Percentiles rank a stretch among this genome's conserved stretches.
These are phyloP conservation scores for Bostrychus sinensis DNA, from an alignment of 2,113 vertebrate species.

Conservation along the genomic window DNA sequence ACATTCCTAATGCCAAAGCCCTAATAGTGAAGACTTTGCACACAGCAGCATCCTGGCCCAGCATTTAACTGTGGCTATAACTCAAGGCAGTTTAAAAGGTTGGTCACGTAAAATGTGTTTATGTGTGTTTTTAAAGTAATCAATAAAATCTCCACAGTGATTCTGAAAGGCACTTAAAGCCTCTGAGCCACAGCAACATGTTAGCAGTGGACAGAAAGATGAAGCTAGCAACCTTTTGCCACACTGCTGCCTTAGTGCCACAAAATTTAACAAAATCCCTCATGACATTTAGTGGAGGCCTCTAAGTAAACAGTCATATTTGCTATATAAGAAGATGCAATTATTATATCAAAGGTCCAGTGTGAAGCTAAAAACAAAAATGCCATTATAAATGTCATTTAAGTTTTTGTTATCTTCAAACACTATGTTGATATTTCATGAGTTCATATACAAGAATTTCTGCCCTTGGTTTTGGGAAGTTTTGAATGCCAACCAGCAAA, in stretches of 20 bases:
- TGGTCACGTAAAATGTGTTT: constrained; percentile 21
- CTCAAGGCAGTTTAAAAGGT: constrained; percentile 27
- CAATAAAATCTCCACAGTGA: constrained; percentile 30
- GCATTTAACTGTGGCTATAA: not conserved
- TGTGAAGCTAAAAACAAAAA: not conserved
- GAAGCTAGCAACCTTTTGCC: not conserved
- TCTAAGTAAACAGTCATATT: no score
- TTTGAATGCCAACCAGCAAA: not conserved
- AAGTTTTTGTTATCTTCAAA: not conserved
- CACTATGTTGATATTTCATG: not conserved
- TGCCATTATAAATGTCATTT: no score
- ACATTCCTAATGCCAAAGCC: not conserved
- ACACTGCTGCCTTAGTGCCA: not conserved
- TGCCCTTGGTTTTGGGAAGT: not conserved
- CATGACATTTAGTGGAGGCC: no score
- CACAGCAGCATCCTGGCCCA: not conserved
- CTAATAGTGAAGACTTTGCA: not conserved
- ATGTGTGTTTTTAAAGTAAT: constrained; percentile 33
- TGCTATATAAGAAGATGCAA: no score
- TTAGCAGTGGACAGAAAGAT: constrained; percentile 14
- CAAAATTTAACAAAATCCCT: not conserved
- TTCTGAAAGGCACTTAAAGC: constrained; percentile 21
- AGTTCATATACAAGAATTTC: not conserved
- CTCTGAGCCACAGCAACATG: constrained; percentile 4
- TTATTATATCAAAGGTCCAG: not conserved